Percentiles rank a stretch among this genome's conserved stretches.
These are phyloP conservation scores for Drosophila funebris DNA, from an alignment of 1,140 invertebrate genomes.

Conservation along the genomic window DNA sequence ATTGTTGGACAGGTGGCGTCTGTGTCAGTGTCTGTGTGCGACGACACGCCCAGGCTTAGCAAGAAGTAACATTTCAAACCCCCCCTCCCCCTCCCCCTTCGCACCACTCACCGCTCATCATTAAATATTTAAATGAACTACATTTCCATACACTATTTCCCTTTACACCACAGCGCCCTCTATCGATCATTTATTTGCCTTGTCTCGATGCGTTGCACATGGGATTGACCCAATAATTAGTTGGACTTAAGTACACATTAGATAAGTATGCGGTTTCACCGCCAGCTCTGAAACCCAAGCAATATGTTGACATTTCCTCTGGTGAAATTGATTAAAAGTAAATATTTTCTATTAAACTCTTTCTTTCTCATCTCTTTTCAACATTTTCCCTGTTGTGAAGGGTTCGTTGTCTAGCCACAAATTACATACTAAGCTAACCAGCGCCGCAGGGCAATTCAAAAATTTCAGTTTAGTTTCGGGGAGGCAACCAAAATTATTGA, in stretches of 20 bases:
- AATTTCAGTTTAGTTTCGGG: background rate
- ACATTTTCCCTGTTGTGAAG: background rate
- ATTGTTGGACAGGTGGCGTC: constrained; percentile 45
- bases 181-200: constrained; percentile 21
- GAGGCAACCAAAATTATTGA: constrained; percentile 36
- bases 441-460: background rate
- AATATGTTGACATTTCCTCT: constrained; percentile 33
- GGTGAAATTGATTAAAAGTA: constrained; percentile 46
- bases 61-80: background rate
- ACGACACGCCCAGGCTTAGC: constrained; percentile 26
- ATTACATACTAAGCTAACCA: background rate
- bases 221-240: constrained; percentile 48
- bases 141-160: constrained; percentile 9
- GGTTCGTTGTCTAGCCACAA: constrained; percentile 3
- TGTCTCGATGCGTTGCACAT: constrained; percentile 17
- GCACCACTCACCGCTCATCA: constrained; percentile 2
- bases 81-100: background rate
- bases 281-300: background rate
- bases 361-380: background rate
- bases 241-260: constrained; percentile 48
- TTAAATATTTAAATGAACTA: constrained; percentile 55
- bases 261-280: constrained; percentile 36
- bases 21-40: constrained; percentile 16
- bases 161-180: constrained; percentile 1
- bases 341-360: constrained; percentile 29